A percentile compares a stretch with the other conserved stretches of the same genome.
Conservation (phyloP, 2,888 invertebrate genomes). For the Himalopsyche kuldschensis region DNA sequence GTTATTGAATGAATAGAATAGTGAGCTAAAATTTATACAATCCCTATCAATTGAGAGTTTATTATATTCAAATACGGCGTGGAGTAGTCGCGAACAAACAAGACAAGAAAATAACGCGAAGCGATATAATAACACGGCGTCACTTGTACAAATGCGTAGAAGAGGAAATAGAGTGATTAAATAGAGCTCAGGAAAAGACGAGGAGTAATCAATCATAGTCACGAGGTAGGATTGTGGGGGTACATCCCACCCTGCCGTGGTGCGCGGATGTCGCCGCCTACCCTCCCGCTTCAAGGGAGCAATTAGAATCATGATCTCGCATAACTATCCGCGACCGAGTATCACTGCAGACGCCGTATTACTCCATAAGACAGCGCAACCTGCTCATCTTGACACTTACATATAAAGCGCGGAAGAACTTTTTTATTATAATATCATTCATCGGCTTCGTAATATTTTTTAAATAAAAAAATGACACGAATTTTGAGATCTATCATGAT, state of each 20-base stretch:
- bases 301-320: conserved; percentile 65
- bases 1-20: neutral
- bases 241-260: conserved; percentile 45
- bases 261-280: conserved; percentile 45
- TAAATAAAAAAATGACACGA: too few species aligned
- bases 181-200: conserved; percentile 62
- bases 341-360: neutral
- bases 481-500: too few species aligned
- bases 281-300: conserved; percentile 48
- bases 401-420: neutral
- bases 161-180: conserved; percentile 64
- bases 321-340: conserved; percentile 45
- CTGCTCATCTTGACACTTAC: neutral
- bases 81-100: conserved; percentile 28
- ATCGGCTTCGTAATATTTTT: too few species aligned
- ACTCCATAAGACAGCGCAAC: neutral
- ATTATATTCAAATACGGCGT: conserved; percentile 34
- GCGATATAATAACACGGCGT: conserved; percentile 33
- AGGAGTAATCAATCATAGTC: conserved; percentile 62
- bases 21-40: neutral
- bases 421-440: too few species aligned
- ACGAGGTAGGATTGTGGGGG: conserved; percentile 42
- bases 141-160: conserved; percentile 53
- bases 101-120: conserved; percentile 27
- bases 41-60: neutral